Percentiles rank a stretch among this genome's conserved stretches.
Conservation (phyloP, 2,113 vertebrate species). For the Pseudopodoces humilis region DNA sequence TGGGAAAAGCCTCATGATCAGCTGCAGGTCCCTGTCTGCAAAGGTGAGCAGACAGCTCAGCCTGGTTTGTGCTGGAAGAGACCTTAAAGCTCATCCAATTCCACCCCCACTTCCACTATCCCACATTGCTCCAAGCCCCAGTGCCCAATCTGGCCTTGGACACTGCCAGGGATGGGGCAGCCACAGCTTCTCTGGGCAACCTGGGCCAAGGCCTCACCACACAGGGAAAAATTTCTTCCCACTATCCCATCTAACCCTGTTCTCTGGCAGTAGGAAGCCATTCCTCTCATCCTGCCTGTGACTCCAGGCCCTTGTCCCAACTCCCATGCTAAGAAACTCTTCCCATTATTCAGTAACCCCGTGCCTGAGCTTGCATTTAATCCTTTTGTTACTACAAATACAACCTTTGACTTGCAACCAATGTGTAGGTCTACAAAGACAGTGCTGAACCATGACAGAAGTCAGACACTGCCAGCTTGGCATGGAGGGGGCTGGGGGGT, state of each 20-base stretch:
- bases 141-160: background rate
- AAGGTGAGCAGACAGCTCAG: background rate
- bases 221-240: background rate
- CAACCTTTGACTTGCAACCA: background rate
- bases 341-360: background rate
- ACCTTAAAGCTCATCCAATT: background rate
- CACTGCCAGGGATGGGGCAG: background rate
- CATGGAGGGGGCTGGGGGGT: background rate
- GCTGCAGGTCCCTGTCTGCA: rapidly evolving
- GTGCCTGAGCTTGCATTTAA: too few species aligned
- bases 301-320: background rate
- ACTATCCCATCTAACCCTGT: background rate
- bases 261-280: background rate
- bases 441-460: background rate
- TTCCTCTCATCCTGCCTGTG: background rate
- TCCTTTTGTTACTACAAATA: background rate
- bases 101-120: background rate
- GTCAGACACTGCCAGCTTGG: background rate
- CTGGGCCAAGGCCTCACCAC: background rate
- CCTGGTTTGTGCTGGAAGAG: background rate
- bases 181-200: background rate
- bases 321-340: background rate
- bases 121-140: background rate
- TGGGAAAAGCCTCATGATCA: background rate
- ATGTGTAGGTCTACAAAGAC: too few species aligned